phyloP scores from a whole-genome alignment of 2,113 vertebrate genomes.

The Rhombomys opimus region DNA sequence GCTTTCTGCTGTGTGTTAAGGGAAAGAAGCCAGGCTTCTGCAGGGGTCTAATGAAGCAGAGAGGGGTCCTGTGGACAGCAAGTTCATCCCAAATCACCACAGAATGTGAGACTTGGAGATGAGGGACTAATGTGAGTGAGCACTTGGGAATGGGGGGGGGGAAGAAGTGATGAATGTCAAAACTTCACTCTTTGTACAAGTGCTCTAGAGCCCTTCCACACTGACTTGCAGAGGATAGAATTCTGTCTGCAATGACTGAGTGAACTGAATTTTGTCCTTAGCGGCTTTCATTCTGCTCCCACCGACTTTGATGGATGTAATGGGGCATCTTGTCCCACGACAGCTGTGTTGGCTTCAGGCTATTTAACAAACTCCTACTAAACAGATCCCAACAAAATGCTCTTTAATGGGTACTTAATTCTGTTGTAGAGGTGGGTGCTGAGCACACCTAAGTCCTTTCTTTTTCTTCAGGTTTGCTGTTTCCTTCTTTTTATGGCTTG shows the following conservation, averaged over 20 bases:
- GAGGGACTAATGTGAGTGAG: neutral
- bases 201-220: conserved; percentile 23
- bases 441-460: conserved; percentile 59
- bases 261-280: conserved; percentile 61
- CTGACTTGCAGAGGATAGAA: conserved; percentile 53
- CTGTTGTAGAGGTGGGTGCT: neutral
- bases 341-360: conserved; percentile 77
- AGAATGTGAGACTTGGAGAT: neutral
- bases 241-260: conserved; percentile 12
- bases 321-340: conserved; percentile 63
- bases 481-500: conserved; percentile 46
- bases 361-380: conserved; percentile 73
- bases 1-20: neutral
- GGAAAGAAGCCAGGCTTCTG: conserved; percentile 19
- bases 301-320: conserved; percentile 54
- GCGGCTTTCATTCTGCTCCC: conserved; percentile 38
- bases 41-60: conserved; percentile 54
- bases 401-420: conserved; percentile 69
- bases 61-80: neutral
- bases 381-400: conserved; percentile 67
- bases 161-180: neutral
- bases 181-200: neutral
- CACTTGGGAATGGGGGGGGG: neutral
- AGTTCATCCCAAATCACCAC: neutral
- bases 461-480: conserved; percentile 64